Base-by-base conservation (phyloP, 2,888 invertebrate species). In the Heteromurus nitidus region DNA sequence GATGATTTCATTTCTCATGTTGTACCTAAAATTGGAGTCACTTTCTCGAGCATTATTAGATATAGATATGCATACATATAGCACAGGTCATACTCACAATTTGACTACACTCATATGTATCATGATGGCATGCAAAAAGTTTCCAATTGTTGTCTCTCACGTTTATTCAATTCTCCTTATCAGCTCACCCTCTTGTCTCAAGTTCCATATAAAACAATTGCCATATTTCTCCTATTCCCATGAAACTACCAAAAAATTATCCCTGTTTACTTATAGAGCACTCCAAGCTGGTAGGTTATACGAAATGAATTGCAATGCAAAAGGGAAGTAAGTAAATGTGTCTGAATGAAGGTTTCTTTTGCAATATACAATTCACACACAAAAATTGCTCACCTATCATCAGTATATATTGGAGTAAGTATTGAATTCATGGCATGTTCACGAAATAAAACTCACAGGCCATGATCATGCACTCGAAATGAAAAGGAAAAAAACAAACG, bases 1-100 rank as follows among this genome's bases (percentile, higher is more conserved):
- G 50, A 55, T 55, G 55, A 55, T 55, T 55, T 24, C 55, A 24
- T n/a, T n/a, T n/a, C n/a, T n/a, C n/a, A n/a, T n/a, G n/a, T n/a
- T 55, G 55, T 55, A 24, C 50, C 20, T 24, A 3, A 20, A 55
- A 55, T 5, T 55, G 24, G 55, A 55, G 9, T 55, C n/a, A n/a
- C n/a, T n/a, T n/a, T n/a, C n/a, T n/a, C n/a, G n/a, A n/a, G n/a
- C n/a, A n/a, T n/a, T n/a, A 24, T 55, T 55, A 24, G 5, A 7
- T 24, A 24, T 55, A 7, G 7, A 55, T 55, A 55, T 55, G 47
- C 36, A 47, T 47, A 16, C 47, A 36, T 36, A n/a, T 11, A n/a
- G n/a, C n/a, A 47, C 47, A 16, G 11, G 7, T n/a, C 47, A 36
- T 36, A 36, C 7, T 13, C 36, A 36, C 7, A 5, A 9, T 36